A percentile compares a stretch with the other conserved stretches of the same genome.
Evolutionary conservation across 35 echinoderm and acorn worm genomes (phyloP).

Genomic region (Chiridota heheva): DNA sequence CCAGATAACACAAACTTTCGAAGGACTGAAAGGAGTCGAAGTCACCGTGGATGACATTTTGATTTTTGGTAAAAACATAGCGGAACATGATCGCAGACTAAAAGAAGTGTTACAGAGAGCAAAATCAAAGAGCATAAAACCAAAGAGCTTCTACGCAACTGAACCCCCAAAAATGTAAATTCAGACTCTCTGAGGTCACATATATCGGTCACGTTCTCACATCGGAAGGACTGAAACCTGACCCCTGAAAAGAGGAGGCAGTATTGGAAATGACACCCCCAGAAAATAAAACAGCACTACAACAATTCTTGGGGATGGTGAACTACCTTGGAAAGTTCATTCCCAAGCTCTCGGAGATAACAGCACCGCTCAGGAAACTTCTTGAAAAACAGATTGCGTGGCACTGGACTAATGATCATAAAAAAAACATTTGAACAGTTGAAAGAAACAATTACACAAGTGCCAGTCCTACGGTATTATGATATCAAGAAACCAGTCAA

Average conservation of each 20-base stretch:
- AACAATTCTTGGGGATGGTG: slow-evolving; percentile 46
- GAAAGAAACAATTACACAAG: not conserved
- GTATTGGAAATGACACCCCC: slow-evolving; percentile 51
- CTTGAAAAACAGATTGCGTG: slow-evolving; percentile 37
- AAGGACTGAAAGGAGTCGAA: slow-evolving; percentile 39
- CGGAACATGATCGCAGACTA: slow-evolving; percentile 8
- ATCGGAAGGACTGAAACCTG: too few relatives aligned
- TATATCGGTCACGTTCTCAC: too few relatives aligned
- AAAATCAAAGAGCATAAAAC: slow-evolving; percentile 25
- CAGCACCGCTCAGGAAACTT: too few relatives aligned
- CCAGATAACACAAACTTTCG: not conserved
- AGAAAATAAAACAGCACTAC: slow-evolving; percentile 26
- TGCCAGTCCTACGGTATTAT: slow-evolving; percentile 32
- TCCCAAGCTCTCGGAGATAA: too few relatives aligned
- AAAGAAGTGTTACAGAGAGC: slow-evolving; percentile 15
- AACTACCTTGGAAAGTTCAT: slow-evolving; percentile 62
- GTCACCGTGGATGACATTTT: slow-evolving; percentile 28
- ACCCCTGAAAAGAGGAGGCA: slow-evolving; percentile 10
- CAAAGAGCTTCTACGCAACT: slow-evolving; percentile 7
- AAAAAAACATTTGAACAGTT: not conserved
- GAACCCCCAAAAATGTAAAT: not conserved
- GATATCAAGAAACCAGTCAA: slow-evolving; percentile 19
- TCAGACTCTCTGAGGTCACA: too few relatives aligned
- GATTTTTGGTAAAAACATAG: slow-evolving; percentile 2
- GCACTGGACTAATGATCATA: slow-evolving; percentile 17